Base-by-base conservation (phyloP, 2,888 invertebrate species). In the Arrhopalites spinosus region DNA sequence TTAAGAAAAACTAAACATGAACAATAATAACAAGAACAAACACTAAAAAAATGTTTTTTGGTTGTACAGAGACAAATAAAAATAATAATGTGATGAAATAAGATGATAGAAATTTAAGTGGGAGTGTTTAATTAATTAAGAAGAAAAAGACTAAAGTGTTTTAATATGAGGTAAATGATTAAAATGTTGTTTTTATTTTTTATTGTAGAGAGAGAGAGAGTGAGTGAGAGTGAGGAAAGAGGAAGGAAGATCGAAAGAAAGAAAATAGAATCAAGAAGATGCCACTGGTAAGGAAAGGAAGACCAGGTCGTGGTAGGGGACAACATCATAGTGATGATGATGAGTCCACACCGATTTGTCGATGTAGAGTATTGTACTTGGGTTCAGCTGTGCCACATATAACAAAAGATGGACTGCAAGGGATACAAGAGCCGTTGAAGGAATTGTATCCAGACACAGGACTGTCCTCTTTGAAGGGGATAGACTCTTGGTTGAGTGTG, bases 311-410 rank as follows among this genome's bases (percentile, higher is more conserved):
- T 17, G 76, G 77, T 45, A 67, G 73, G 36, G 59, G 73, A 50
- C 77, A 76, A 63, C 82, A 83, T 77, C 81, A 81, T 69, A 82
- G 83, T 79, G 88, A 89, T 75, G 92, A 83, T 47, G 82, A 83
- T 36, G 84, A 92, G 85, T 93, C 95, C 84, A 96, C 94, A 84
- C 97, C 96, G 85, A 96, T 96, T 85, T 96, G 98, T 88, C 91
- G 96, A 84, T 98, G 97, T 87, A 91, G 96, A 80, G 98, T 98
- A 73, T 90, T 98, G 77, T 99, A 98, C 87, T 89, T 99, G 84
- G 98, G 98, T 83, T 95, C 95, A 83, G 93, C 96, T 29, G 97
- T 98, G 84, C 96, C 98, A 43, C 95, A 97, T 85, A 94, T 96
- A 85, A 96, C 96, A 85, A 98, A 98, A 86, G 98, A 99, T 85